Evolutionary conservation across 2,888 invertebrate species (phyloP), one percentile per base, ranked within the genome.

Genomic region (Crocallis elinguaria): DNA sequence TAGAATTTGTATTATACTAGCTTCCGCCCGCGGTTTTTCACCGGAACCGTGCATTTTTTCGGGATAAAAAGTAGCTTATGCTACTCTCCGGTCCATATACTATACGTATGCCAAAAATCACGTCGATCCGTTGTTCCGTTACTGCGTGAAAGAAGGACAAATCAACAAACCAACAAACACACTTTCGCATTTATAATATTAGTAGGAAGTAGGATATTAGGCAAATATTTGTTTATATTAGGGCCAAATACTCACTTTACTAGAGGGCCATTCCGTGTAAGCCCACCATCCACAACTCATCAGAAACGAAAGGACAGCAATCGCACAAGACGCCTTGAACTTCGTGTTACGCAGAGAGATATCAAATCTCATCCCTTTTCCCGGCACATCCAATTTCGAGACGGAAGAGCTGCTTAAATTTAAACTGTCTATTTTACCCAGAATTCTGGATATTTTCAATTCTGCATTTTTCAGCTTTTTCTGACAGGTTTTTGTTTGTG

Each of bases 391-490:
- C 25, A 91, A 60, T 7, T 67, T 70, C 0, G 82, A 77, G 45
- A 83, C 65, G 46, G 77, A 77, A 0, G 75, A 67, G 60, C 68
- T 69, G 45, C 61, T 77, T 2, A 91, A 66, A 57, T 86, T 84
- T 2, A 82, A 71, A 54, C 51, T 61, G 1, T 86, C 74, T 1
- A 89, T 84, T 75, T 87, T 90, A 12, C 65, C 72, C 0, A 89
- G 38, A 45, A 91, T 84, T 72, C 84, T 88, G 2, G 68, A 57
- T 1, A 90, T 30, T 77, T 85, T 88, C 1, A 77, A 41, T 67
- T 90, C 88, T 0, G 86, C 85, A 0, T 66, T 61, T 82, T 89
- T 91, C 2, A 74, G 48, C 62, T 82, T 87, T 66, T 87, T 88
- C 0, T 86, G 84, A 27, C 77, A 78, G 2, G 67, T 57, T 68